Conservation (phyloP, 2,113 vertebrate species). For the Sinosuthora webbiana region DNA sequence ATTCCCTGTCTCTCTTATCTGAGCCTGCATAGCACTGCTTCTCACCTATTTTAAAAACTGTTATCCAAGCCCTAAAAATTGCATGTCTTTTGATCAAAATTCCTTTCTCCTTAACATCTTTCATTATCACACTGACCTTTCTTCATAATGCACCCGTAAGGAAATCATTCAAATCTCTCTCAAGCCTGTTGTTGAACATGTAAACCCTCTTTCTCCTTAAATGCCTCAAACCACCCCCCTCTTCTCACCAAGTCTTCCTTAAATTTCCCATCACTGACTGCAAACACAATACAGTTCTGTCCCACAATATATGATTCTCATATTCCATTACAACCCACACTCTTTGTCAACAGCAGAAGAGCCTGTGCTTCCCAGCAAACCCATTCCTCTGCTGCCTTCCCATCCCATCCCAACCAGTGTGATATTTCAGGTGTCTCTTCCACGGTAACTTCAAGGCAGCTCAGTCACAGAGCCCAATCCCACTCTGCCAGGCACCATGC, state of each 20-base stretch:
- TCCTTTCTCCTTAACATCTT: not conserved
- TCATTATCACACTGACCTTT: not conserved
- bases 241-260: not conserved
- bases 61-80: not conserved
- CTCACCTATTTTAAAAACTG: not conserved
- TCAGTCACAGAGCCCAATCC: not conserved
- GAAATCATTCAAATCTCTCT: not conserved
- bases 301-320: not conserved
- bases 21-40: not conserved
- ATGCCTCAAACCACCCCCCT: not conserved
- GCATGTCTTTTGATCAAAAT: not conserved
- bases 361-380: not conserved
- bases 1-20: not conserved
- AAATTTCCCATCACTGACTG: not conserved
- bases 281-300: not conserved
- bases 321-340: not conserved
- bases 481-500: fast-evolving
- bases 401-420: not conserved
- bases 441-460: fast-evolving
- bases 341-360: not conserved
- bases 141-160: not conserved
- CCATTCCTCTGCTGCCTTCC: not conserved
- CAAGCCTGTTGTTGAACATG: not conserved
- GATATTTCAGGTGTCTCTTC: not conserved
- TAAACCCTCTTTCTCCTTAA: not conserved